Conservation (phyloP, 2,797 vertebrate genomes). For the Buphagus erythrorhynchus region DNA sequence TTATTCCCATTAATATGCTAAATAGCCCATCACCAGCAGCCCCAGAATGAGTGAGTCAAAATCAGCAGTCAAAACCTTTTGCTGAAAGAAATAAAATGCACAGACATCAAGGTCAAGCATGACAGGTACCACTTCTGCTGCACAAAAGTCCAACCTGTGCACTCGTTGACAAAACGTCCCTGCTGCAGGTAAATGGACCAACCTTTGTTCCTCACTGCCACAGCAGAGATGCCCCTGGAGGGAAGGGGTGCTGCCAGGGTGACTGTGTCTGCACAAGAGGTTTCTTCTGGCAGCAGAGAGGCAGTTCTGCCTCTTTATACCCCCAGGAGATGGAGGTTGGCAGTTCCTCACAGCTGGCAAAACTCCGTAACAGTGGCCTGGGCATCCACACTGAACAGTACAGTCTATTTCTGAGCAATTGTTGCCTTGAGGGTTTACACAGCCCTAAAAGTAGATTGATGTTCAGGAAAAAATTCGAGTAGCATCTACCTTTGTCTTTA, state of each 20-base stretch:
- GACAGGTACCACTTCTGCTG: neutral
- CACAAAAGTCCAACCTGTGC: neutral
- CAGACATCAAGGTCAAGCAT: neutral
- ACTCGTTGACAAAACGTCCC: neutral
- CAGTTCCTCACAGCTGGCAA: neutral
- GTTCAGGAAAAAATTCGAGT: neutral
- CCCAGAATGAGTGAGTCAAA: neutral
- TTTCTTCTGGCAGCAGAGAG: neutral
- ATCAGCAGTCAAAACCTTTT: neutral
- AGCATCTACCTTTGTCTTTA: neutral
- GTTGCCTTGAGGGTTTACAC: neutral
- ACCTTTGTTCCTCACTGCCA: neutral
- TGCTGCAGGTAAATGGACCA: neutral
- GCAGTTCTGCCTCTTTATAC: neutral
- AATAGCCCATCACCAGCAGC: neutral
- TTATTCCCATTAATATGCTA: neutral
- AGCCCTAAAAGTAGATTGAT: neutral
- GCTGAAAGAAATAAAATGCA: neutral
- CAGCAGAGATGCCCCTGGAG: neutral
- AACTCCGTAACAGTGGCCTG: neutral
- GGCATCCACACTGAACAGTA: neutral
- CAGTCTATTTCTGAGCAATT: constrained; percentile 30
- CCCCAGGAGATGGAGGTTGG: neutral
- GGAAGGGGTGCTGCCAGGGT: neutral
- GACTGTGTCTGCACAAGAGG: neutral